Conservation (phyloP, 2,113 vertebrate species). For the Notechis scutatus region DNA sequence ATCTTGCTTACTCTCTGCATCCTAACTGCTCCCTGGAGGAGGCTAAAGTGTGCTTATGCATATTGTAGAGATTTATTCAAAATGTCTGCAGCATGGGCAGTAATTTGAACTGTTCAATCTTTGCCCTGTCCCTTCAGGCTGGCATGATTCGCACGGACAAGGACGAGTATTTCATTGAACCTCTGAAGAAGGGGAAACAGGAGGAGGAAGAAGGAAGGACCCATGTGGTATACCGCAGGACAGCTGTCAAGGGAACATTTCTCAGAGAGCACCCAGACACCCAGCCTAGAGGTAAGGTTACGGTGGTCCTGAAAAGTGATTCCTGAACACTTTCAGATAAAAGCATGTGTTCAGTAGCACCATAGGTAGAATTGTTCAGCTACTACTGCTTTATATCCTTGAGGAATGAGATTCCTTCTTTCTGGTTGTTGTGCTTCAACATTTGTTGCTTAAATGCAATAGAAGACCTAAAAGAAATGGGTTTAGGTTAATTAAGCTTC, state of each 20-base stretch:
- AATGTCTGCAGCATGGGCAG: constrained; percentile 28
- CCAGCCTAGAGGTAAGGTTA: constrained; percentile 82
- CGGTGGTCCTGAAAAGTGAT: background rate
- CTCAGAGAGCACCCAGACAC: constrained; percentile 54
- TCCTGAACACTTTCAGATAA: background rate
- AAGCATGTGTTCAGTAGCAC: background rate
- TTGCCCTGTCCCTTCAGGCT: constrained; percentile 76
- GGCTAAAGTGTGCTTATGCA: constrained; percentile 64
- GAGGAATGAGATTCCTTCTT: background rate
- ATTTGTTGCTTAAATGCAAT: background rate
- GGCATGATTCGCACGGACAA: constrained; percentile 93
- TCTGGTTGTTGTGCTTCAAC: background rate
- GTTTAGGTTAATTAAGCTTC: background rate
- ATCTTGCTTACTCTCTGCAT: constrained; percentile 58
- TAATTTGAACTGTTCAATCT: constrained; percentile 51
- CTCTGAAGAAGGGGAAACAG: constrained; percentile 78
- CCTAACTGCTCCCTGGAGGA: constrained; percentile 60
- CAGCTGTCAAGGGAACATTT: constrained; percentile 74
- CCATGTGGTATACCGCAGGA: constrained; percentile 90
- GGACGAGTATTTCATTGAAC: constrained; percentile 98
- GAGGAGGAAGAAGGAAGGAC: constrained; percentile 79
- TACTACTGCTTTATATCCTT: background rate
- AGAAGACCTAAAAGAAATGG: rapidly evolving
- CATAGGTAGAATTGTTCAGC: background rate
- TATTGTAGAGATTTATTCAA: constrained; percentile 60